Conservation (phyloP, 2,113 vertebrate genomes). For the Colaptes auratus region DNA sequence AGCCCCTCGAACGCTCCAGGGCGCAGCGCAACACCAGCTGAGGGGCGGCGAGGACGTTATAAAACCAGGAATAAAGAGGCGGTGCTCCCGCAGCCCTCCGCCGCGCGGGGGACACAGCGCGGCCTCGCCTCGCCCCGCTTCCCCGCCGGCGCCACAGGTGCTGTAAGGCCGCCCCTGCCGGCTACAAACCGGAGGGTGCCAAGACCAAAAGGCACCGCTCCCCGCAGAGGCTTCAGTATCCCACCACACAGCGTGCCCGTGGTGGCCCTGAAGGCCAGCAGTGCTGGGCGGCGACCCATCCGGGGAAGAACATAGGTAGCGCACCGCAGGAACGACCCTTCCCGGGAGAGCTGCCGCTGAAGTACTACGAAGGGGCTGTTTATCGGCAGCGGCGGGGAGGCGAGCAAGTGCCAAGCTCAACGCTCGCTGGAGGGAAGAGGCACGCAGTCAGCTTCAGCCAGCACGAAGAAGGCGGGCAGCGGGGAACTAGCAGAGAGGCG, state of each 20-base stretch:
- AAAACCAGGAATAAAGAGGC: not conserved
- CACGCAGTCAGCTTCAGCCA: not conserved
- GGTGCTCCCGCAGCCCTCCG: not conserved
- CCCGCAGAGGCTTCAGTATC: not conserved
- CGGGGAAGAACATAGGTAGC: not conserved
- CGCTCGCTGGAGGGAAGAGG: not conserved
- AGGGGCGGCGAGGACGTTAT: not conserved
- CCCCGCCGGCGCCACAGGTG: slow-evolving; percentile 11
- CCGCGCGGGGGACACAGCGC: not conserved
- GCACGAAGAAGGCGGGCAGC: not conserved
- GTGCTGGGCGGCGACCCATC: no score
- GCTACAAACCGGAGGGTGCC: not conserved
- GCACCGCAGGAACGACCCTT: not conserved
- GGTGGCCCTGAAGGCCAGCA: not conserved
- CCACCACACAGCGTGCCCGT: not conserved
- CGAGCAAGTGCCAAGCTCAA: not conserved
- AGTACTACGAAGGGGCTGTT: not conserved
- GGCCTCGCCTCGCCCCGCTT: not conserved
- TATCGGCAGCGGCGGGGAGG: not conserved
- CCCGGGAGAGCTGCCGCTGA: not conserved
- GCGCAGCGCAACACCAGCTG: not conserved
- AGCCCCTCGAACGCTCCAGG: not conserved
- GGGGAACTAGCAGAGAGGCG: not conserved
- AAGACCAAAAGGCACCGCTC: not conserved
- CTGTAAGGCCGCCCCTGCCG: not conserved